Evolutionary conservation across 2,888 invertebrate species (phyloP), one percentile per base, ranked within the genome.

Genomic region (Acanthosoma haemorrhoidale): DNA sequence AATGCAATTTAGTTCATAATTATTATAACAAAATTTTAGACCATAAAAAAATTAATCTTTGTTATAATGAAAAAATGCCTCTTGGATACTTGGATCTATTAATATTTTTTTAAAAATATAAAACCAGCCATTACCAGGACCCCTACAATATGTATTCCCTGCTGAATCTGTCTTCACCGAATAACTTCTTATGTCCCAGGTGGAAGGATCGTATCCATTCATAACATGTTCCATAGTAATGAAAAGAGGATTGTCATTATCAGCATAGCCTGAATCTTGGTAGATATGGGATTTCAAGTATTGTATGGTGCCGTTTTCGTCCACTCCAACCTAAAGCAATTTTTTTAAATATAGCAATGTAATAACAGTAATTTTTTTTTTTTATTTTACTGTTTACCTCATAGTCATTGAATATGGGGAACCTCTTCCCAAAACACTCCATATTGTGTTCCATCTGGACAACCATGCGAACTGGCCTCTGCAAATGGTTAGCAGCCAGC

Each of bases 361-460:
- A 39, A 38, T 6, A 4, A 39, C 5, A 2, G 21, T 58, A 25
- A 15, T n/a, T 36, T 21, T n/a, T n/a, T n/a, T n/a, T n/a, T n/a
- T n/a, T n/a, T n/a, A n/a, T n/a, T n/a, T n/a, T n/a, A n/a, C n/a
- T n/a, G n/a, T 68, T 34, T 18, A 87, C 86, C 77, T 90, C 87
- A 77, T 89, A 92, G 72, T 87, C 85, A 5, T 83, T 80, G 5
- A 82, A 83, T 57, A 83, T 81, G 0, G 89, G 84, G 69, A 82
- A 80, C 21, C 92, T 81, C 77, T 88, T 90, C 1, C 92, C 92
- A 1, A 87, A 76, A 2, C 85, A 80, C 57, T 84, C 83, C 86
- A 92, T 88, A 76, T 88, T 91, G 21, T 87, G 84, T 76, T 88
- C 87, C 69, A 94, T 81, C 21, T 87, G 83, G 80, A 91, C 80